A percentile compares a stretch with the other conserved stretches of the same genome.
phyloP scores from a whole-genome alignment of 2,888 invertebrate genomes.

The Sminthurides aquaticus region DNA sequence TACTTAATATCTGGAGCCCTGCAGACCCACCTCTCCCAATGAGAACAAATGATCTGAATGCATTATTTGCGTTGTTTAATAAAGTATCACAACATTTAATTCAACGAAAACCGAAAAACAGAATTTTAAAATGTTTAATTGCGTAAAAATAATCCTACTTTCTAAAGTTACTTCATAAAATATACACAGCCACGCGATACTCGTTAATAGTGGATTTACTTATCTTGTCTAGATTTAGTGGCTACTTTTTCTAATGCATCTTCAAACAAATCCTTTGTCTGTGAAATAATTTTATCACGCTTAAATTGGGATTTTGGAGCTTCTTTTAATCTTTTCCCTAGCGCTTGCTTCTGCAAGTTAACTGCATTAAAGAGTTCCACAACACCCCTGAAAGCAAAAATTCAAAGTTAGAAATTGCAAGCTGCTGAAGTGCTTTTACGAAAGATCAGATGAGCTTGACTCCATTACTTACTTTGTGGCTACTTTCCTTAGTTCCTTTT shows the following conservation, averaged over 20 bases:
- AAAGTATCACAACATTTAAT: too few relatives aligned
- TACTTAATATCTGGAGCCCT: too few relatives aligned
- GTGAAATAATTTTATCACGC: constrained; percentile 46
- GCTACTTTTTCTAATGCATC: constrained; percentile 26
- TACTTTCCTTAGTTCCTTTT: constrained; percentile 68
- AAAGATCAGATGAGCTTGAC: not conserved
- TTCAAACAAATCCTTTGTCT: constrained; percentile 44
- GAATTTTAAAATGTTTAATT: too few relatives aligned
- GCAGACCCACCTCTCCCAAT: too few relatives aligned
- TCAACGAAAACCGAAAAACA: too few relatives aligned
- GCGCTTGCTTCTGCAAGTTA: constrained; percentile 48
- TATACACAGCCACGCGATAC: too few relatives aligned
- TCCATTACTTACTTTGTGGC: constrained; percentile 60
- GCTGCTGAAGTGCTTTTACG: not conserved
- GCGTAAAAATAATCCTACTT: too few relatives aligned
- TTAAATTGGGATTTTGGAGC: constrained; percentile 47
- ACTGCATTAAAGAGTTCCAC: constrained; percentile 52
- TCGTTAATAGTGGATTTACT: too few relatives aligned
- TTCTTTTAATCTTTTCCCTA: constrained; percentile 46
- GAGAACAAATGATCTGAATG: too few relatives aligned
- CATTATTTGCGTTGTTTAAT: too few relatives aligned
- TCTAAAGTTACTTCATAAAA: too few relatives aligned
- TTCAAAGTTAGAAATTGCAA: not conserved
- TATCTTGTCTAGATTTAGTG: constrained; percentile 10
- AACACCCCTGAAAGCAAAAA: constrained; percentile 47